phyloP scores from a whole-genome alignment of 2,113 vertebrate species.

The Aphyosemion australe region DNA sequence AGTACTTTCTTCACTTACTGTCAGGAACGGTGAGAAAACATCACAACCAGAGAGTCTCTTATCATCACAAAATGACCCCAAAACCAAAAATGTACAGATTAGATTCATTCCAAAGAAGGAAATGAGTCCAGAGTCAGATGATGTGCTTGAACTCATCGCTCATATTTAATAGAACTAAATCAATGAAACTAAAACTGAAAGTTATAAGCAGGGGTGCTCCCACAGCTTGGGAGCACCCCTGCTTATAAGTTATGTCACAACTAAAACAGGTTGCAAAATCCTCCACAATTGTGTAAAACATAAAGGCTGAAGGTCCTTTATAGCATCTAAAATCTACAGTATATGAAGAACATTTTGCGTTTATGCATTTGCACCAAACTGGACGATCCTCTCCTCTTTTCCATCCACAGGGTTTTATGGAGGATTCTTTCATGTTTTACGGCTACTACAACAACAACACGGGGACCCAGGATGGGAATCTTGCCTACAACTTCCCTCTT shows the following conservation, averaged over 20 bases:
- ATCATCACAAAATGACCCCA: too few species aligned
- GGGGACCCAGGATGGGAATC: conserved; percentile 29
- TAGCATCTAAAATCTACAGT: background rate
- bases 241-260: background rate
- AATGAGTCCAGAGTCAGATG: too few species aligned
- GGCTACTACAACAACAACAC: conserved; percentile 86
- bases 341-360: too few species aligned
- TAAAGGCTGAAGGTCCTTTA: background rate
- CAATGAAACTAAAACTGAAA: too few species aligned
- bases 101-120: too few species aligned
- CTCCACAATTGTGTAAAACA: background rate
- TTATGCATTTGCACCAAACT: background rate
- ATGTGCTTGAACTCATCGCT: too few species aligned
- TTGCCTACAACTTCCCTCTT: conserved; percentile 82
- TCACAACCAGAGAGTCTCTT: background rate
- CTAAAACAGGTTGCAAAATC: background rate
- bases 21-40: conserved; percentile 82
- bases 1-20: conserved; percentile 83
- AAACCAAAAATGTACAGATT: too few species aligned
- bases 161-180: too few species aligned
- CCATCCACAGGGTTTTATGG: conserved; percentile 83
- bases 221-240: too few species aligned
- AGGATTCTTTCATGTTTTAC: conserved; percentile 88
- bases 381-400: background rate
- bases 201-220: too few species aligned